These are phyloP conservation scores for Latrodectus elegans DNA, from an alignment of 2,888 invertebrate genomes.

Conservation along the genomic window DNA sequence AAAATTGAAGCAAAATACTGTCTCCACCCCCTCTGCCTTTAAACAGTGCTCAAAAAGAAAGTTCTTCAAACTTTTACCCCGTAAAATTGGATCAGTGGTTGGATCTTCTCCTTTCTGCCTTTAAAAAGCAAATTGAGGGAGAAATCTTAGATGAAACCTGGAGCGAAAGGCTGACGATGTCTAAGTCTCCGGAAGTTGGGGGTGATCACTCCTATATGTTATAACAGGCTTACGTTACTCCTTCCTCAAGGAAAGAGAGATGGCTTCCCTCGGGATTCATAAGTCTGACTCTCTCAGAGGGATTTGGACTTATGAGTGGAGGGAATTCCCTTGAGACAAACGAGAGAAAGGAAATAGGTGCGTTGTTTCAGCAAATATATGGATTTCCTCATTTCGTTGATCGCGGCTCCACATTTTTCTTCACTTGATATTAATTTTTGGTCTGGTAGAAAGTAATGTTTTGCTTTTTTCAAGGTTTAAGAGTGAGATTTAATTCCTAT, in stretches of 20 bases:
- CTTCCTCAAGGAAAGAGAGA: not conserved
- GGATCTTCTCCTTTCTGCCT: not conserved
- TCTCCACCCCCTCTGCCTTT: no score
- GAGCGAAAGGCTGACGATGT: constrained; percentile 11
- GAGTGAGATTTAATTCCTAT: no score
- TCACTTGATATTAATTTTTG: no score
- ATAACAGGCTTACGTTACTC: not conserved
- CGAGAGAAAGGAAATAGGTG: not conserved
- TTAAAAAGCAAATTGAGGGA: not conserved
- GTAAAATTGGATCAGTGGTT: not conserved
- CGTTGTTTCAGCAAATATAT: no score
- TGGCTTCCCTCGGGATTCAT: not conserved
- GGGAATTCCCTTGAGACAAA: not conserved
- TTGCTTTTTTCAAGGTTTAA: no score
- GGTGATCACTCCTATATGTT: not conserved
- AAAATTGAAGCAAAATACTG: no score
- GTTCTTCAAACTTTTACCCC: not conserved
- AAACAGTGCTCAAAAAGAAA: not conserved
- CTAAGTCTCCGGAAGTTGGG: not conserved
- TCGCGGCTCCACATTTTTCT: no score
- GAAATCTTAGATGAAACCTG: constrained; percentile 4
- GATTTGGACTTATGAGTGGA: not conserved
- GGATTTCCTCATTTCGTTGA: no score
- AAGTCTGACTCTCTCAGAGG: not conserved
- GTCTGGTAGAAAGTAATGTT: no score